phyloP scores from a whole-genome alignment of 2,888 invertebrate genomes.

The Heliconius ismenius region DNA sequence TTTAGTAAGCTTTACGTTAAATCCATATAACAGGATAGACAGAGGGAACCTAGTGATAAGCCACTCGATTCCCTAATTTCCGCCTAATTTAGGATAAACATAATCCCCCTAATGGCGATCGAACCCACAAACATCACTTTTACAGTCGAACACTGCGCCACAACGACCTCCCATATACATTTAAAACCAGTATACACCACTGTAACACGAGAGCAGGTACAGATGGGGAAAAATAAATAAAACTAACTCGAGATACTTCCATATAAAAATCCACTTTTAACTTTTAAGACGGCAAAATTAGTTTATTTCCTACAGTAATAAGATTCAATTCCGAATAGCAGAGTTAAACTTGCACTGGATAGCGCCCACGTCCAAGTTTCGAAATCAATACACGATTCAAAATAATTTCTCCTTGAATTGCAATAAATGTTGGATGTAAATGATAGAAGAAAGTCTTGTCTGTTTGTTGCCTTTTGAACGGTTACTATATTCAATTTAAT shows the following conservation, averaged over 20 bases:
- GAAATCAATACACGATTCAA: conserved; percentile 10
- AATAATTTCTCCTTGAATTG: conserved; percentile 18
- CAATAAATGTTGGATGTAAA: conserved; percentile 5
- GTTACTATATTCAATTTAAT: too few species aligned
- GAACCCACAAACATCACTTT: background rate
- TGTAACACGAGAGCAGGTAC: conserved; percentile 10
- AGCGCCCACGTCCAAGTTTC: conserved; percentile 16
- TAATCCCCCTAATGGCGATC: too few species aligned
- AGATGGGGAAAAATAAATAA: conserved; percentile 3
- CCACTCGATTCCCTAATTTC: too few species aligned
- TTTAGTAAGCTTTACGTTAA: too few species aligned
- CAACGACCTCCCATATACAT: background rate
- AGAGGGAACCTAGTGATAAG: too few species aligned
- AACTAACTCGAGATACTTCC: background rate
- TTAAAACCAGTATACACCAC: background rate
- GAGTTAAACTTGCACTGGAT: background rate
- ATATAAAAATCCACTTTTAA: conserved; percentile 12
- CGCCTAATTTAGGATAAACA: too few species aligned
- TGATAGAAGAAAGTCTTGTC: background rate
- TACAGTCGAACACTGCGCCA: background rate
- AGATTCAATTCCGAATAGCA: background rate
- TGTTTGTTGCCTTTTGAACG: background rate
- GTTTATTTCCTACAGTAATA: background rate
- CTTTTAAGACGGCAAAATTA: background rate
- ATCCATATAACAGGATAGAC: too few species aligned